Evolutionary conservation across 1,140 invertebrate species (phyloP), one percentile per base, ranked within the genome.

Genomic region (Cotesia chilonis): DNA sequence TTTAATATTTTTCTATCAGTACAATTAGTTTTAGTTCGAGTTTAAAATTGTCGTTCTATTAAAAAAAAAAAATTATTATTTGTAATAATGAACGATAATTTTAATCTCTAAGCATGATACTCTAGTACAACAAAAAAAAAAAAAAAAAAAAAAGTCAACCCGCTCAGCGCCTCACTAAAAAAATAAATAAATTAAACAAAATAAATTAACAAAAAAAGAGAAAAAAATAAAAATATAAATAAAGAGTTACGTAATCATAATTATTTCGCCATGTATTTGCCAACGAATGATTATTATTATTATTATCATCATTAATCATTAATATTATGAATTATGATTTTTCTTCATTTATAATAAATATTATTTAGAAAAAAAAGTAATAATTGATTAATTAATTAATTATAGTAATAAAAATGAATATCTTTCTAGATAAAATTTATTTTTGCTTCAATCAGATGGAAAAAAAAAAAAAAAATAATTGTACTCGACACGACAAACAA

Each of bases 191-290:
- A 38, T 63, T 38, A 71, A 28, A 28, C 28, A 28, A 28, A 28
- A 41, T 65, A 17, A 4, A 35, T 54, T 79, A 77, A 66, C 10
- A 54, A 66, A 66, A 64, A 36, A 66, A 66, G 6, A 52, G 37
- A 55, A 71, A 65, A 36, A 71, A 65, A 66, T 14, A 66, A 37
- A 68, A 72, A 71, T 70, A 67, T 14, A 65, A 41, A 41, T 14
- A 20, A 65, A 65, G 38, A 41, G 28, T 41, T 10, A 60, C 81
- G 77, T 85, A 85, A 83, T 83, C 80, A 76, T 85, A 82, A 82
- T 79, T 71, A 81, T 83, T 85, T 82, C 83, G 84, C 85, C 85
- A 85, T 86, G 83, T 85, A 86, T 87, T 85, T 85, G 83, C 83
- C 84, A 87, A 86, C 84, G 82, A 85, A 86, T 75, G 81, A 83